Base-by-base conservation (phyloP, 35 echinoderm and acorn worm genomes). In the Ophiothrix spiculata region DNA sequence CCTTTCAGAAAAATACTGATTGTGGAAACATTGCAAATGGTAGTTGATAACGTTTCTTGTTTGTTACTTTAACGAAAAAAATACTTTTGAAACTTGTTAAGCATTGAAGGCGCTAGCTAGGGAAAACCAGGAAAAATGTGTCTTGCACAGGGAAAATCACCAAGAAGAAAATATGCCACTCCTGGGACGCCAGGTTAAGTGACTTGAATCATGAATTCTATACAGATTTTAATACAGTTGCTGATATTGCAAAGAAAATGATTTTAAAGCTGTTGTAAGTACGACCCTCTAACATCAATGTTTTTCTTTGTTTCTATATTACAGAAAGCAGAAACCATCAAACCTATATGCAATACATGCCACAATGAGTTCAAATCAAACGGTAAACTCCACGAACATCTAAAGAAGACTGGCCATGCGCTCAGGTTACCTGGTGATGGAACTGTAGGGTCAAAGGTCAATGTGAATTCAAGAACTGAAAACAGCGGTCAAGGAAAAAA, bases 351-450 rank as follows among this genome's bases (percentile, higher is more conserved):
- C 75, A 94, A 99, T 86, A 87, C 83, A 31, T 99, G 96, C 87
- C 63, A 88, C 1, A 77, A 84, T 14, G 89, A 94, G 36, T 99
- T 88, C 40, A 56, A 81, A 74, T 86, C 92, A 0, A 91, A 83
- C 39, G 94, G 94, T 75, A 99, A 99, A 49, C 90, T 99, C 28
- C 94, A 92, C 34, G 85, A 90, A 17, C 96, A 99, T 81, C 83
- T 99, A 82, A 99, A 99, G 75, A 46, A 85, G 4, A 94, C 82
- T 17, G 92, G 96, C 0, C 96, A 99, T 85, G 92, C 96, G 29
- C 35, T 99, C 11, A 79, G 80, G 34, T 35, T 97, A 76, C 33
- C 84, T 40, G 56, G 16, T 25, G 60, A 69, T 15, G 60, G 60
- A 15, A 28, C 60, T 10, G 8, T 10, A 15, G 10, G 25, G 60